Conservation (phyloP, 2,113 vertebrate species). For the Cinclus cinclus region DNA sequence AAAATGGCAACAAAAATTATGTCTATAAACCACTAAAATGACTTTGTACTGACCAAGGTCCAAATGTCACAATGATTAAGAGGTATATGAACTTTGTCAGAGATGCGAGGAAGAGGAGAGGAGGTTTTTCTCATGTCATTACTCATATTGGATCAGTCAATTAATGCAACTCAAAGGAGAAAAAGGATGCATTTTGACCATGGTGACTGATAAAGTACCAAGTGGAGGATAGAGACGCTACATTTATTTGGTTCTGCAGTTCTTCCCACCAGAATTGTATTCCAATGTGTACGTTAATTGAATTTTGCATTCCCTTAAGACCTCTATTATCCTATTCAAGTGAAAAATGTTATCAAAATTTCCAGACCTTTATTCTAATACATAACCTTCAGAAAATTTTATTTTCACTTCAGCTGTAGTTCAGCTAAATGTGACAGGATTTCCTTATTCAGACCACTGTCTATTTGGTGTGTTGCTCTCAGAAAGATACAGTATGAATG, state of each 20-base stretch:
- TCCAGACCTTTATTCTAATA: not conserved
- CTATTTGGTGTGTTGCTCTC: not conserved
- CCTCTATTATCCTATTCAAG: not conserved
- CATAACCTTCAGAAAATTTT: not conserved
- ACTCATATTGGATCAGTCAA: not conserved
- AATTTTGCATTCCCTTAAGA: slow-evolving; percentile 15
- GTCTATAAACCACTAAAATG: not conserved
- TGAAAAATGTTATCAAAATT: slow-evolving; percentile 20
- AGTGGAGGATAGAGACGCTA: not conserved
- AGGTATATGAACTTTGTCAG: not conserved
- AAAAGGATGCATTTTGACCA: not conserved
- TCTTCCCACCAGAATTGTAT: not conserved
- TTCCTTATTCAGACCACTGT: not conserved
- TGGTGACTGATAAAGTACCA: not conserved
- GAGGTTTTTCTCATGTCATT: not conserved
- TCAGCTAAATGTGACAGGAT: not conserved
- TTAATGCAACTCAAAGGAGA: not conserved
- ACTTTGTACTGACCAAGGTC: rapidly evolving
- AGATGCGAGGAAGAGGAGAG: not conserved
- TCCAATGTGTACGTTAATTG: not conserved
- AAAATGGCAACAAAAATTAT: not conserved
- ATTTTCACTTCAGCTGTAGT: not conserved
- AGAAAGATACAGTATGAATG: not conserved
- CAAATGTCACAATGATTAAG: not conserved
- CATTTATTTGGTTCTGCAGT: not conserved